Evolutionary conservation across 2,797 vertebrate genomes (phyloP), one percentile per base, ranked within the genome.

Genomic region (Petrocephalus schoutedeni): DNA sequence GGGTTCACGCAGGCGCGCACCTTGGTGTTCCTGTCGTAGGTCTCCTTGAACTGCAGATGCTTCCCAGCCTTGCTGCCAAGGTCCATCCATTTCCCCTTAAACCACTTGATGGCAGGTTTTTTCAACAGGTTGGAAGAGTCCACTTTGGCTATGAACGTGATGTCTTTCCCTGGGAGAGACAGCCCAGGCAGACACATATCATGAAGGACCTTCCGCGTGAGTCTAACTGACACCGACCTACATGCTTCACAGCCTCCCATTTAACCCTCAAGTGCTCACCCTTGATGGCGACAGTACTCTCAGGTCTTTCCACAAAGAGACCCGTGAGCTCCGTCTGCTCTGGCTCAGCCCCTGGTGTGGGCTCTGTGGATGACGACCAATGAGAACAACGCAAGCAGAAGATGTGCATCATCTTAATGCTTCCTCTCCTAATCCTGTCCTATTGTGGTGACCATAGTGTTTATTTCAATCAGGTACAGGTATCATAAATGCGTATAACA

Each of bases 21-120:
- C 90, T 98, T 97, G 90, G 94, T 96, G 91, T 96, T 96, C 5
- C 96, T 92, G 91, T 98, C 97, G 0, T 97, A 96, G 41, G 90
- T 83, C 91, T 98, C 97, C 91, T 96, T 97, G 91, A 98, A 97
- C 92, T 96, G 90, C 91, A 97, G 92, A 4, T 97, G 96, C 83
- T 96, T 95, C 0, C 97, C 97, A 0, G 97, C 97, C 90, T 98
- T 98, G 95, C 94, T 97, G 8, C 91, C 91, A 89, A 98, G 92
- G 91, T 98, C 97, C 54, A 97, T 89, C 98, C 98, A 98, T 89
- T 98, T 98, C n/a, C 98, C 98, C 92, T 98, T 98, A 92, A 98
- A 93, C 97, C 97, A 98, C 54, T 97, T 98, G 91, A 97, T 88
- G 16, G 1, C 0, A 0, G 97, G 97, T 89, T 97, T 97, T 91